These are phyloP conservation scores for Achlya flavicornis DNA, from an alignment of 2,888 invertebrate genomes.

Conservation along the genomic window DNA sequence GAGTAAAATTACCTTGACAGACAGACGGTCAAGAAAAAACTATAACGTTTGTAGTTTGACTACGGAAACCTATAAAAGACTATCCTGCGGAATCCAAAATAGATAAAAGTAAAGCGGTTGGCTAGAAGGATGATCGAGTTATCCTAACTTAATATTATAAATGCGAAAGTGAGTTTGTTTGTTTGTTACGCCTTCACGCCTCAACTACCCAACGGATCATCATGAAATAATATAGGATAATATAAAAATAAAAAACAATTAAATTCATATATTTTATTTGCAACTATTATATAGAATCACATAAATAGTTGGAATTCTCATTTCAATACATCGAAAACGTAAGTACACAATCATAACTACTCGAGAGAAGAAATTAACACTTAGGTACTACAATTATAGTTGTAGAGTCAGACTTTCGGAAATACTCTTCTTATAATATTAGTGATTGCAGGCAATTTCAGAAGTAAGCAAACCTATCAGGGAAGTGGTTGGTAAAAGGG, in stretches of 20 bases:
- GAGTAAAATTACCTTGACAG: too few species aligned
- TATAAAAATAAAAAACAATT: not conserved
- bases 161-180: too few species aligned
- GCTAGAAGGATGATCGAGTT: too few species aligned
- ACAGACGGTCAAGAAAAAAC: too few species aligned
- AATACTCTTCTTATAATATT: not conserved
- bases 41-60: too few species aligned
- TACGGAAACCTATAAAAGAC: too few species aligned
- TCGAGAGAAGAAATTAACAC: conserved; percentile 12
- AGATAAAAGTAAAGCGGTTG: too few species aligned
- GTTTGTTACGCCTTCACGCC: too few species aligned
- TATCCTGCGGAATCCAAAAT: too few species aligned
- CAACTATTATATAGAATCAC: conserved; percentile 51
- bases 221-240: not conserved
- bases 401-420: not conserved
- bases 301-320: conserved; percentile 25
- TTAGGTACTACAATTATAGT: conserved; percentile 6
- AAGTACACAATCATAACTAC: conserved; percentile 8
- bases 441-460: not conserved
- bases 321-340: conserved; percentile 20
- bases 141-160: too few species aligned
- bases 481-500: not conserved
- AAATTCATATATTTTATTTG: conserved; percentile 39
- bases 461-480: not conserved
- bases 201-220: too few species aligned